These are phyloP conservation scores for Tanypteryx hageni DNA, from an alignment of 2,888 invertebrate genomes.

Conservation along the genomic window DNA sequence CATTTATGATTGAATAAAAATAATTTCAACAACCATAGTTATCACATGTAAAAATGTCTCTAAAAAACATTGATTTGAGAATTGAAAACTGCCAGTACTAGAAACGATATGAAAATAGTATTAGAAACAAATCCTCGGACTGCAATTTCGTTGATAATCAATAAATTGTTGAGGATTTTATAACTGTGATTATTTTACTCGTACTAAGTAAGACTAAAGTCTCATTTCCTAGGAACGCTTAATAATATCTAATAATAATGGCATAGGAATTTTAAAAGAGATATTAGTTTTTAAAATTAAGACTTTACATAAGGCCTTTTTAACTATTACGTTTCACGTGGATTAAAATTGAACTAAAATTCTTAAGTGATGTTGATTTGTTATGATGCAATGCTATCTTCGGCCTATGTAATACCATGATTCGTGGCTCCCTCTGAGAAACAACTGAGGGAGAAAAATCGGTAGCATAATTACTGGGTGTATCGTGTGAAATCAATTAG, in stretches of 20 bases:
- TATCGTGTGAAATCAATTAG: constrained; percentile 39
- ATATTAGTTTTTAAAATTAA: not conserved
- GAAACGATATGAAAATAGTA: too few relatives aligned
- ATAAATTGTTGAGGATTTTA: too few relatives aligned
- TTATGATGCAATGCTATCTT: not conserved
- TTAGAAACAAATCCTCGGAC: too few relatives aligned
- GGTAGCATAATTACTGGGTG: constrained; percentile 36
- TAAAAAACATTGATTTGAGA: too few relatives aligned
- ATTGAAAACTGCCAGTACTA: too few relatives aligned
- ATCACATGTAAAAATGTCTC: too few relatives aligned
- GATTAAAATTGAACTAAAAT: not conserved
- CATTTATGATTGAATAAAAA: too few relatives aligned
- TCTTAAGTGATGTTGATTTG: not conserved
- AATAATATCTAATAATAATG: not conserved
- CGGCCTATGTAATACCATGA: not conserved
- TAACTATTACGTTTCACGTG: not conserved
- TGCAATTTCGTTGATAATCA: too few relatives aligned
- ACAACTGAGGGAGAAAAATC: constrained; percentile 44
- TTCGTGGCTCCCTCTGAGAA: constrained; percentile 52
- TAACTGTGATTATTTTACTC: too few relatives aligned
- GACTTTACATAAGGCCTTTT: not conserved
- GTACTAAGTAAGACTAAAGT: too few relatives aligned
- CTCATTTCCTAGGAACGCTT: not conserved
- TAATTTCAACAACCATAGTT: too few relatives aligned
- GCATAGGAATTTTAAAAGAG: not conserved